Percentiles rank a stretch among this genome's conserved stretches.
Evolutionary conservation across 1,140 invertebrate genomes (phyloP).

Genomic region (Glomeris maerens): DNA sequence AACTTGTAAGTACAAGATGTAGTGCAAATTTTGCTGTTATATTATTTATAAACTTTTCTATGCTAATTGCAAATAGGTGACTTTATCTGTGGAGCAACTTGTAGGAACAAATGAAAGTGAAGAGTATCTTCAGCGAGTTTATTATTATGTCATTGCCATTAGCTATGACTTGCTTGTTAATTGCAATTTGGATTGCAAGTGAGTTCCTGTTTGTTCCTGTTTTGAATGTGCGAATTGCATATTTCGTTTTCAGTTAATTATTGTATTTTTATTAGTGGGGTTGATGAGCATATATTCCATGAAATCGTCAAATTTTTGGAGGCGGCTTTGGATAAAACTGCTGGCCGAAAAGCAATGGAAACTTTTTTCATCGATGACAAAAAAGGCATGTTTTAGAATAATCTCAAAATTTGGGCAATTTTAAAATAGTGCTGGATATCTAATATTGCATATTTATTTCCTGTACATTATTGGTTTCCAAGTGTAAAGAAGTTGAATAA

Average conservation of each 20-base stretch:
- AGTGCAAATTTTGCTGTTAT: background rate
- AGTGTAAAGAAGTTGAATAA: too few species aligned
- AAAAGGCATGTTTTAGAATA: conserved; percentile 14
- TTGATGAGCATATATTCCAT: conserved; percentile 51
- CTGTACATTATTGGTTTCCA: too few species aligned
- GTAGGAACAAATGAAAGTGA: conserved; percentile 45
- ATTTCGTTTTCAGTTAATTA: conserved; percentile 25
- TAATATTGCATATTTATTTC: too few species aligned
- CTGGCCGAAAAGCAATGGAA: conserved; percentile 63
- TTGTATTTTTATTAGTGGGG: conserved; percentile 26
- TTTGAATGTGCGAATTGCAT: background rate
- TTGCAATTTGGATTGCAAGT: conserved; percentile 20
- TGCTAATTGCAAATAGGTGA: conserved; percentile 7
- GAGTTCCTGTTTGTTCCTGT: conserved; percentile 7
- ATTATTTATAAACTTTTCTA: background rate
- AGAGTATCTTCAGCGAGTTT: conserved; percentile 45
- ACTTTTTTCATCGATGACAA: conserved; percentile 48
- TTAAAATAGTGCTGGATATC: background rate
- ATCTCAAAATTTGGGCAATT: background rate
- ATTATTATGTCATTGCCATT: conserved; percentile 45
- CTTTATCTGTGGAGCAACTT: conserved; percentile 40
- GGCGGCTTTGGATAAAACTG: conserved; percentile 58
- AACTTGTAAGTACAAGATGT: conserved; percentile 28
- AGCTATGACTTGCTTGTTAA: conserved; percentile 47
- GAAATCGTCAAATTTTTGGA: conserved; percentile 68